Base-by-base conservation (phyloP, 2,888 invertebrate genomes). In the Ennomos erosarius region DNA sequence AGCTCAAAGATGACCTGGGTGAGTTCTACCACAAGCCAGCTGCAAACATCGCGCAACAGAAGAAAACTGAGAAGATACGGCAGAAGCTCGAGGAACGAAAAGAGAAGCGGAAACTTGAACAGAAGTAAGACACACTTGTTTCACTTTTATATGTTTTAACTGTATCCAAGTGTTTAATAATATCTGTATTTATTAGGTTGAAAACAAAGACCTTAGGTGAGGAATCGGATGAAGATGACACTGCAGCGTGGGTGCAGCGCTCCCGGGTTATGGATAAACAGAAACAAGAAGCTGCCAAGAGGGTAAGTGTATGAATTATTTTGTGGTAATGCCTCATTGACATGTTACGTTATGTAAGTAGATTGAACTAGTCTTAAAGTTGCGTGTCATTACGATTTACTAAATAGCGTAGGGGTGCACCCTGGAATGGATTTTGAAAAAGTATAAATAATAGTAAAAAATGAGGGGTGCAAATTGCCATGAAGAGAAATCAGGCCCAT, bases 21-120 rank as follows among this genome's bases (percentile, higher is more conserved):
- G 97, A 97, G 79, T 97, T 97, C 90, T 95, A 97, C 77, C 97
- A 98, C 84, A 96, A 96, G 85, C 97, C 97, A 13, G 97, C 97
- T 34, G 93, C 94, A 64, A 97, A 97, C 86, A 89, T 96, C 51
- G 92, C 95, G 10, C 93, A 96, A 34, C 96, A 96, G 76, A 94
- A 95, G 60, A 93, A 95, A 74, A 94, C 95, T 0, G 97, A 98
- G 67, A 97, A 97, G 82, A 82, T 99, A 4, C 94, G 96, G 11
- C 96, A 97, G 65, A 97, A 95, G 77, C 87, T 99, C 5, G 94
- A 94, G 43, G 94, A 95, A 66, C 94, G 95, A 26, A 96, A 95
- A 75, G 97, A 98, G 78, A 98, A 96, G 78, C 84, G 98, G 70
- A 92, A 94, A 60, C 90, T 97, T 9, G 96, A 97, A 76, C 91